Conservation (phyloP, 2,797 vertebrate genomes). For the Buceros bicornis region DNA sequence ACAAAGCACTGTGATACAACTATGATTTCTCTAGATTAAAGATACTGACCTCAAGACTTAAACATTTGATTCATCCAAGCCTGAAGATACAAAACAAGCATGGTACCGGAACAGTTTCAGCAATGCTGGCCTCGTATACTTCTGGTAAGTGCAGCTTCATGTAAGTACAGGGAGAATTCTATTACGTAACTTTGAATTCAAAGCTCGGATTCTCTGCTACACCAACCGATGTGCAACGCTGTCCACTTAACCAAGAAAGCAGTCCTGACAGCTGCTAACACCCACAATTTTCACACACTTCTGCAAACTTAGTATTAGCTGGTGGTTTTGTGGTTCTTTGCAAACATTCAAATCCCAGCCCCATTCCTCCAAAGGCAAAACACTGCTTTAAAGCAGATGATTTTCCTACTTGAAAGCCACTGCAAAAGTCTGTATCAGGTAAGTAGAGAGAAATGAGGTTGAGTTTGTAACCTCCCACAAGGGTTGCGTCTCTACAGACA, state of each 20-base stretch:
- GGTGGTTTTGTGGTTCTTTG: background rate
- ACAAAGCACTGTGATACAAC: background rate
- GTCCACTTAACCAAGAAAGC: background rate
- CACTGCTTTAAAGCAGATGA: background rate
- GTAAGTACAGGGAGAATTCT: background rate
- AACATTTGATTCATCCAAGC: background rate
- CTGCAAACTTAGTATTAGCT: background rate
- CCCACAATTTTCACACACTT: background rate
- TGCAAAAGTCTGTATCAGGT: background rate
- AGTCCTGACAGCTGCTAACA: background rate
- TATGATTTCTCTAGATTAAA: background rate
- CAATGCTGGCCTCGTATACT: background rate
- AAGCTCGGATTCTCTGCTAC: background rate
- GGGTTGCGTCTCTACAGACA: background rate
- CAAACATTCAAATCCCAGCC: background rate
- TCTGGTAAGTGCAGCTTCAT: background rate
- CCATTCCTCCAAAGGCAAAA: background rate
- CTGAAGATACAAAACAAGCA: fast-evolving
- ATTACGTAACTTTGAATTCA: background rate
- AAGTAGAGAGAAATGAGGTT: background rate
- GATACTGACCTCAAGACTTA: background rate
- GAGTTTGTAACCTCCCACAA: background rate
- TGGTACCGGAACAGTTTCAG: background rate
- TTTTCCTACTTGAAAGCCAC: background rate
- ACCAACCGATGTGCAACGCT: background rate